A percentile compares a stretch with the other conserved stretches of the same genome.
phyloP scores from a whole-genome alignment of 2,888 invertebrate species.

The Caenorhabditis virilis region DNA sequence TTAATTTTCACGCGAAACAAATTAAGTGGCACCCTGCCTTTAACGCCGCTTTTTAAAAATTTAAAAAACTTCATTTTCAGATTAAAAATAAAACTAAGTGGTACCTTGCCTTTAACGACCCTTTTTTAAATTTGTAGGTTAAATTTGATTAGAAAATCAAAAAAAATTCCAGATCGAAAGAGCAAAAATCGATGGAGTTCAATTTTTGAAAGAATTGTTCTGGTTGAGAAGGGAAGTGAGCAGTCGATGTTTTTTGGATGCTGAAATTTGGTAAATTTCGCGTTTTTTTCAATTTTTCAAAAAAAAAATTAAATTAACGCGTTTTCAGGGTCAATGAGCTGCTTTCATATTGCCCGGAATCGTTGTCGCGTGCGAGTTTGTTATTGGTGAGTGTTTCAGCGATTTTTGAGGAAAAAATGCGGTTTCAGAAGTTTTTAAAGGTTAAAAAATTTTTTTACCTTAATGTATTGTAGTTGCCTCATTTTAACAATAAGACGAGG shows the following conservation, averaged over 20 bases:
- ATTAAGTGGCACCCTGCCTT: too few relatives aligned
- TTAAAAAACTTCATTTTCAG: neutral
- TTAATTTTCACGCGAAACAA: too few relatives aligned
- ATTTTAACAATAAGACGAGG: too few relatives aligned
- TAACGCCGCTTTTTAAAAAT: too few relatives aligned
- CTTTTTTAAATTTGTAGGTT: neutral
- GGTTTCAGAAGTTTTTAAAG: too few relatives aligned
- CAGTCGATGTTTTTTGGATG: constrained; percentile 54
- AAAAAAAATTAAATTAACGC: neutral
- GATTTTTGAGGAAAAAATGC: too few relatives aligned
- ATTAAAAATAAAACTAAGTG: constrained; percentile 3
- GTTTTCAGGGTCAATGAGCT: constrained; percentile 27
- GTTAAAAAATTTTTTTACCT: too few relatives aligned
- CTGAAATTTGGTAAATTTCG: constrained; percentile 44
- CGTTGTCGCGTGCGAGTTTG: constrained; percentile 4
- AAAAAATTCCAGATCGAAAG: constrained; percentile 17
- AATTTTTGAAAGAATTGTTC: constrained; percentile 47
- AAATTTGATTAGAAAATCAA: neutral
- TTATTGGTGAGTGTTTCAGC: too few relatives aligned
- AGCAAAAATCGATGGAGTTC: constrained; percentile 25
- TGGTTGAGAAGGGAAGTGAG: constrained; percentile 54
- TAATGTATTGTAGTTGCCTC: too few relatives aligned
- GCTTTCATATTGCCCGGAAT: constrained; percentile 26
- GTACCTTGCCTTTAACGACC: neutral
- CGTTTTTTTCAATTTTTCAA: neutral